A percentile compares a stretch with the other conserved stretches of the same genome.
Conservation (phyloP, 2,888 invertebrate genomes). For the Nysson spinosus region DNA sequence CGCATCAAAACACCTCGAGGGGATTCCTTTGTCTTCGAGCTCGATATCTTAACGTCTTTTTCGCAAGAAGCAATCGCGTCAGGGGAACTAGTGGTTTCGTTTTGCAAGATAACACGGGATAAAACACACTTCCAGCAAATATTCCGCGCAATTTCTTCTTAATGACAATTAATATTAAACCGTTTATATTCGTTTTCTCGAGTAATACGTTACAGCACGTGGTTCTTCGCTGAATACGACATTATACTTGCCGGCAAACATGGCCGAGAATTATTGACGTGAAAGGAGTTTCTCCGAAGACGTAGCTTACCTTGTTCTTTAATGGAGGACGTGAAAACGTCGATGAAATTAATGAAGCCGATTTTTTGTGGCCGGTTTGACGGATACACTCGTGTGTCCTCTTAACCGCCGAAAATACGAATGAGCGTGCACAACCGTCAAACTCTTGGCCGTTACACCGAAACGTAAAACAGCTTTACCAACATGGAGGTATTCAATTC, state of each 20-base stretch:
- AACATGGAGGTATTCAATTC: slow-evolving; percentile 7
- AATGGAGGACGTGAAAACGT: neutral
- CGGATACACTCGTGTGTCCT: neutral
- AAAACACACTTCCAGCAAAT: slow-evolving; percentile 6
- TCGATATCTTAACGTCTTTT: neutral
- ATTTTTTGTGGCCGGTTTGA: neutral
- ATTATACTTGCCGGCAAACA: slow-evolving; percentile 27
- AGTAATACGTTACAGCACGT: slow-evolving; percentile 17
- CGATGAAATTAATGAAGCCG: neutral
- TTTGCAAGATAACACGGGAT: neutral
- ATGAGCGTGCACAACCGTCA: slow-evolving; percentile 1
- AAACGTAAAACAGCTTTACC: slow-evolving; percentile 31
- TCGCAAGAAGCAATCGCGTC: neutral
- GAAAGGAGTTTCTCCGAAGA: neutral
- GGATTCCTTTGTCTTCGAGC: neutral
- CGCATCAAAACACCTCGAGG: neutral
- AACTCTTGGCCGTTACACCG: slow-evolving; percentile 24
- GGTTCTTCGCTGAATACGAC: slow-evolving; percentile 6
- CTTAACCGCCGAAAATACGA: slow-evolving; percentile 8
- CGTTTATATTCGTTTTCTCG: too few relatives aligned
- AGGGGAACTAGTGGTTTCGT: neutral
- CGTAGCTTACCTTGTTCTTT: slow-evolving; percentile 24
- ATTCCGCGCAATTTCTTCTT: neutral
- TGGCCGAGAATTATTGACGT: slow-evolving; percentile 5
- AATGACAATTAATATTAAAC: slow-evolving; percentile 8